Evolutionary conservation across 30 jellyfish, hydroid and myxozoan genomes (phyloP).

Genomic region (Hydractinia symbiolongicarpus): DNA sequence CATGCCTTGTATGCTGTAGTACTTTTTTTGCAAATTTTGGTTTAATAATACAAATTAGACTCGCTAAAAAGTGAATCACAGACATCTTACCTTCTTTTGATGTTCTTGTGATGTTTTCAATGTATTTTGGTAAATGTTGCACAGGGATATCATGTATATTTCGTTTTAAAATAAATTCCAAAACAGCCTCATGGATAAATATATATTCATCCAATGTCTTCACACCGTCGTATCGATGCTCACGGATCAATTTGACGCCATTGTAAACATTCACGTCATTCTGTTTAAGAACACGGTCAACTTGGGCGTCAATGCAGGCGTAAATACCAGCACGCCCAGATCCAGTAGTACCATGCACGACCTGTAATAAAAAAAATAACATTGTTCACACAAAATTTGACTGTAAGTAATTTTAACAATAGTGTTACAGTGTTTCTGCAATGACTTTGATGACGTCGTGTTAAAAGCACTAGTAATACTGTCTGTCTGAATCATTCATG

Average conservation of each 20-base stretch:
- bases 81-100: not conserved
- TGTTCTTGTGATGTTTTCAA: conserved; percentile 11
- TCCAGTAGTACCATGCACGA: conserved; percentile 71
- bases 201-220: conserved; percentile 58
- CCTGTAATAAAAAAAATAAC: conserved; percentile 19
- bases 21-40: not conserved
- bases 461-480: not conserved
- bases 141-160: conserved; percentile 31
- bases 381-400: too few species aligned
- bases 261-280: conserved; percentile 46
- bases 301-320: conserved; percentile 53
- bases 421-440: not conserved
- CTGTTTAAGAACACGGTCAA: conserved; percentile 42
- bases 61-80: not conserved
- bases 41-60: too few species aligned
- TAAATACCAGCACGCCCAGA: conserved; percentile 63
- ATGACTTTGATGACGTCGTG: not conserved
- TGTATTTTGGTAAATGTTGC: conserved; percentile 29
- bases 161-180: conserved; percentile 39
- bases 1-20: not conserved
- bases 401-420: not conserved
- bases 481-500: too few species aligned
- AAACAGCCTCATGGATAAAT: conserved; percentile 67
- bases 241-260: conserved; percentile 39
- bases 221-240: conserved; percentile 39